Base-by-base conservation (phyloP, 1,140 invertebrate genomes). In the Yoshiicerus persimilis region DNA sequence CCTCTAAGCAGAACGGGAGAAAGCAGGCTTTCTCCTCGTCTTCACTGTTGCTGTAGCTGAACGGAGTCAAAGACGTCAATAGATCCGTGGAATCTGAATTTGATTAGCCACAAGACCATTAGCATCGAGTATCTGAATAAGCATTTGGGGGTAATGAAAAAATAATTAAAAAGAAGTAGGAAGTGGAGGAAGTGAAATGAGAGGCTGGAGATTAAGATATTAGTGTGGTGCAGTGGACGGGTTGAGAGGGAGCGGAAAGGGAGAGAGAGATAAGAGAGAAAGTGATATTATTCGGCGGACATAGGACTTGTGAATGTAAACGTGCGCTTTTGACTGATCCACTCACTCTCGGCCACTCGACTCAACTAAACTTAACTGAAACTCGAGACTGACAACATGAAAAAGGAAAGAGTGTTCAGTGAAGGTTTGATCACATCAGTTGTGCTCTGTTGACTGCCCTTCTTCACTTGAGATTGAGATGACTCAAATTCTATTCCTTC, bases 401-500 rank as follows among this genome's bases (percentile, higher is more conserved):
- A 34, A 77, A 77, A 80, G 66, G 30, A 70, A 20, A 80, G 75
- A 80, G 75, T 80, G 75, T 38, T 34, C 32, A 36, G 20, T 80
- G 75, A n/a, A 80, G 30, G 32, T 80, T 38, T 80, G 30, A 36
- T 80, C 75, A 80, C 75, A 80, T 77, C 75, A 80, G 75, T 80
- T 38, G 75, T 80, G 75, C 75, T 80, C 75, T 36, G 32, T 36
- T 77, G 32, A 38, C 32, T 38, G 32, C 75, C 32, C 75, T 36
- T 34, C 16, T 70, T 70, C 64, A 70, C 64, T 70, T 70, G 64
- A 70, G 64, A 66, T 66, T 66, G 64, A 27, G 64, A 70, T 70
- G 64, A 70, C 64, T 70, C 8, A 36, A 36, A 36, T 80, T 38
- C 32, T 38, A 36, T 20, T 80, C 75, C 66, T 66, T 13, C 5